Conservation (phyloP, 2,113 vertebrate species). For the Oncorhynchus kisutch region DNA sequence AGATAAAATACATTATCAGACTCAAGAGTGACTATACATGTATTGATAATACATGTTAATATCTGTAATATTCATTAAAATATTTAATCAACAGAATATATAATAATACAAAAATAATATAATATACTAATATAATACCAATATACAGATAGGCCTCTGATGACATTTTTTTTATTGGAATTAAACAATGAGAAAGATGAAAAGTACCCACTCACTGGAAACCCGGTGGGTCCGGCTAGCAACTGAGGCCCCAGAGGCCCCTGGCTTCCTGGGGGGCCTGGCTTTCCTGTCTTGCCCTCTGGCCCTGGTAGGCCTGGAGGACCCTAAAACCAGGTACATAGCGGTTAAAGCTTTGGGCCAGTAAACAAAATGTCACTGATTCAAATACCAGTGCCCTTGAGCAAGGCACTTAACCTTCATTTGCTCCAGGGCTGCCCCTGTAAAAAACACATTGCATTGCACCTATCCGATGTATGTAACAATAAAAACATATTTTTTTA, state of each 20-base stretch:
- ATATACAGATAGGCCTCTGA: background rate
- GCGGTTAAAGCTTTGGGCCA: too few species aligned
- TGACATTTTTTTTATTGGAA: too few species aligned
- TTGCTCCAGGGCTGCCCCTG: too few species aligned
- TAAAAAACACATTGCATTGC: too few species aligned
- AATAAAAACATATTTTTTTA: too few species aligned
- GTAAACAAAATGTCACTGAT: too few species aligned
- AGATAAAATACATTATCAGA: background rate
- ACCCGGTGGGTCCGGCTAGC: conserved; percentile 60
- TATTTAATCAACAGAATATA: background rate
- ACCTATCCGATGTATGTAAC: too few species aligned
- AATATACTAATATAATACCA: too few species aligned
- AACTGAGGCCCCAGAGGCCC: conserved; percentile 65
- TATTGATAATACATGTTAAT: background rate
- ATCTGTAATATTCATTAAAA: background rate
- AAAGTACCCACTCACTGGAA: conserved; percentile 74
- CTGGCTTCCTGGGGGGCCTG: conserved; percentile 61
- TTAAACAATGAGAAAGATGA: conserved; percentile 11
- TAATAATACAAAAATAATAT: background rate
- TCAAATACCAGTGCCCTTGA: too few species aligned
- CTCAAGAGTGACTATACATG: background rate
- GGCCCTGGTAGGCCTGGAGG: conserved; percentile 56
- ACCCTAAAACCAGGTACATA: conserved; percentile 60
- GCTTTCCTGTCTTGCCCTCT: conserved; percentile 62
- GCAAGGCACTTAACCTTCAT: too few species aligned